Evolutionary conservation across 2,888 invertebrate species (phyloP), one percentile per base, ranked within the genome.

Genomic region (Dichetophora obliterata): DNA sequence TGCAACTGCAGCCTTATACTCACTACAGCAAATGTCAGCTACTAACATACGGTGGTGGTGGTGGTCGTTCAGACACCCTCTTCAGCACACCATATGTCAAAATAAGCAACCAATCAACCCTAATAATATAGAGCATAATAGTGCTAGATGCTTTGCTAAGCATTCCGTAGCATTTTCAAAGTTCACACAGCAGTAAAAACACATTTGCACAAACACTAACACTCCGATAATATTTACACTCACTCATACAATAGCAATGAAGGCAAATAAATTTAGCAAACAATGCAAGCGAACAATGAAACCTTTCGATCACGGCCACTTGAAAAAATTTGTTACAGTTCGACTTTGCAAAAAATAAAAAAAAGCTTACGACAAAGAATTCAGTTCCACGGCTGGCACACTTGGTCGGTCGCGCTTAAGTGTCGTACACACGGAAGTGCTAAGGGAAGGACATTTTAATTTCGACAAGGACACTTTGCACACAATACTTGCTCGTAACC

Each of bases 1-100:
- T 24, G 9, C 37, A 52, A 31, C 71, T 43, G 43, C 14, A 43
- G 43, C 8, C 37, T 37, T 37, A 8, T 37, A 37, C 6, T 37
- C 37, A 19, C 70, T 76, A 79, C 77, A 72, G 72, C 63, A 76
- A 72, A 75, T 72, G 72, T 61, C 57, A 22, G n/a, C 50, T 54
- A 61, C 24, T 37, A 80, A 76, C 81, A 80, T 75, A 79, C 78
- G 81, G 81, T 80, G 79, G 75, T 52, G 79, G 75, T 52, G 31
- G 73, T 61, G 77, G 71, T 76, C 65, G 70, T 77, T 43, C 65
- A 79, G 81, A 82, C 82, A 82, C 82, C 82, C 81, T 83, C 84
- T 83, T 80, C 81, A 75, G 71, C 78, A 81, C 79, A 77, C 87
- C 87, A 87, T 87, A 86, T 87, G 87, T 87, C 86, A 86, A 84